Percentiles rank a stretch among this genome's conserved stretches.
These are phyloP conservation scores for Dryobota labecula DNA, from an alignment of 2,888 invertebrate species.

Conservation along the genomic window DNA sequence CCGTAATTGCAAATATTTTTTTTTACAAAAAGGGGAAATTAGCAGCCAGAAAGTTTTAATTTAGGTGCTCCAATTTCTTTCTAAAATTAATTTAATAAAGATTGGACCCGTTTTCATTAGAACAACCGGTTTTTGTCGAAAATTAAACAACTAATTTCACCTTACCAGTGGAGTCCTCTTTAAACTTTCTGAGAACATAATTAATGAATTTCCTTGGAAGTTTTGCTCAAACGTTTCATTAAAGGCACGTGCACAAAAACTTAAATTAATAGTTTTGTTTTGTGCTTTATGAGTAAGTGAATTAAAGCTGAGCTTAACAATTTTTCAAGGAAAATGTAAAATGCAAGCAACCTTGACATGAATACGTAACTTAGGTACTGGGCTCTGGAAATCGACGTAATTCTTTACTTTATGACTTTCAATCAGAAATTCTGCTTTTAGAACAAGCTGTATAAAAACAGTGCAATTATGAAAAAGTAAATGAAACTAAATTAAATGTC, in stretches of 20 bases:
- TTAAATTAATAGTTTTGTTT: conserved; percentile 51
- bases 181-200: conserved; percentile 59
- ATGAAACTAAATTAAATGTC: too few species aligned
- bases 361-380: conserved; percentile 8
- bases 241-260: conserved; percentile 56
- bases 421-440: background rate
- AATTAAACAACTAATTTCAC: conserved; percentile 55
- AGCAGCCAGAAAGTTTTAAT: conserved; percentile 20
- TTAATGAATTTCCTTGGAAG: conserved; percentile 65
- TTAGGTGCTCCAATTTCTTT: conserved; percentile 6
- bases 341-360: conserved; percentile 35
- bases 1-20: conserved; percentile 13
- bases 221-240: conserved; percentile 59
- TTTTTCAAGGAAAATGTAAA: conserved; percentile 41
- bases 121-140: conserved; percentile 40
- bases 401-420: background rate
- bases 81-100: conserved; percentile 25
- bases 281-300: conserved; percentile 36
- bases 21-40: conserved; percentile 6
- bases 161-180: conserved; percentile 49
- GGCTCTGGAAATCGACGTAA: background rate
- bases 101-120: conserved; percentile 29
- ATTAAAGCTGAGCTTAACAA: conserved; percentile 24
- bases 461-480: too few species aligned
- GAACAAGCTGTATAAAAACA: background rate